phyloP scores from a whole-genome alignment of 2,888 invertebrate species.

The Oxytorus armatus region DNA sequence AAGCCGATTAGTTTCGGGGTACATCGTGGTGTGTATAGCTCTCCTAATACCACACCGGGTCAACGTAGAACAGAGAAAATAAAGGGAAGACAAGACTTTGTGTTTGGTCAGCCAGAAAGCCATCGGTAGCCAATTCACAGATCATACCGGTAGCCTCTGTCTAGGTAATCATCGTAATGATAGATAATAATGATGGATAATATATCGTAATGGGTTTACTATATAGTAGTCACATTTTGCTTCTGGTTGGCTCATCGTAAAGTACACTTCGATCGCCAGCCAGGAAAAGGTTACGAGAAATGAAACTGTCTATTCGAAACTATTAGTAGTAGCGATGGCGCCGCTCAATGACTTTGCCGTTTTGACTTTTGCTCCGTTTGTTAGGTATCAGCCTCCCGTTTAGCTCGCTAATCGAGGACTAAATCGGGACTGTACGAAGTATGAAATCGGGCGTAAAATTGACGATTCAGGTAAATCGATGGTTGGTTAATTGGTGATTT shows the following conservation, averaged over 20 bases:
- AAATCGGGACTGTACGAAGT: slow-evolving; percentile 49
- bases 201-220: slow-evolving; percentile 42
- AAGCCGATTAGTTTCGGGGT: slow-evolving; percentile 61
- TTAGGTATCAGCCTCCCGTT: slow-evolving; percentile 17
- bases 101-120: slow-evolving; percentile 17
- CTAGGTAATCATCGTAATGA: slow-evolving; percentile 63
- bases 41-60: slow-evolving; percentile 26
- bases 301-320: slow-evolving; percentile 19
- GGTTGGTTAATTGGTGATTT: slow-evolving; percentile 76
- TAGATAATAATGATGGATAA: slow-evolving; percentile 57
- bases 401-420: slow-evolving; percentile 67
- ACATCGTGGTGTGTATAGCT: slow-evolving; percentile 38
- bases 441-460: slow-evolving; percentile 77
- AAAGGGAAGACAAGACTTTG: slow-evolving; percentile 19
- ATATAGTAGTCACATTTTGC: slow-evolving; percentile 24
- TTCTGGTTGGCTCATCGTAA: slow-evolving; percentile 29
- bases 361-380: slow-evolving; percentile 12
- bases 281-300: slow-evolving; percentile 16
- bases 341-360: slow-evolving; percentile 50
- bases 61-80: slow-evolving; percentile 18
- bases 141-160: slow-evolving; percentile 58
- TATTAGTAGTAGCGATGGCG: slow-evolving; percentile 21
- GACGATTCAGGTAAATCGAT: slow-evolving; percentile 72
- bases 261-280: slow-evolving; percentile 3
- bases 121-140: slow-evolving; percentile 48